Base-by-base conservation (phyloP, 2,888 invertebrate species). In the Lasioglossum marginatum region DNA sequence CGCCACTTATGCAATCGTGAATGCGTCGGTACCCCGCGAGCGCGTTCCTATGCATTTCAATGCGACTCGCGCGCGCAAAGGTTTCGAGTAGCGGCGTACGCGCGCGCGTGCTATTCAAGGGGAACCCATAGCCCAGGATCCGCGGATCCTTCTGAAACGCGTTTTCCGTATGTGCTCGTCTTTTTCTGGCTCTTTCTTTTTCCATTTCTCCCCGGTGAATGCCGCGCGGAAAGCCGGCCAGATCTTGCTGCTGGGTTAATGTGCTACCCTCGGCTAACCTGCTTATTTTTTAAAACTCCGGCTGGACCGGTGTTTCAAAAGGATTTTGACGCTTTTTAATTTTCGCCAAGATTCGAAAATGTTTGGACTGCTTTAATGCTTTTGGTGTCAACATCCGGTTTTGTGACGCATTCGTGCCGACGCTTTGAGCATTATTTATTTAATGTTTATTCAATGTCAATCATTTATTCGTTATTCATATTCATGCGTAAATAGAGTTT, bases 1-100 rank as follows among this genome's bases (percentile, higher is more conserved):
- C 89, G 91, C 92, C 92, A 93, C 93, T 93, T 92, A 93, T 93
- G 93, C 92, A 92, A 93, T 91, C 91, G 87, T 92, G 92, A 92
- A 92, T 92, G 91, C 92, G 89, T 90, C 87, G 90, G 88, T 76
- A 84, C 82, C 88, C 84, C 86, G 79, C 72, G 81, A 83, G 76
- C 77, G 63, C 82, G 77, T 92, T 91, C 90, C 92, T 91, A 90
- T 92, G 92, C 90, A 90, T 93, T 94, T 93, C 92, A 93, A 93
- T 93, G 92, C 77, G 72, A 48, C n/a, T 63, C 48, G 80, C 86
- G 87, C 87, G 85, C 90, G 87, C 87, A 60, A 60, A 60, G 60
- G 60, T 27, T 60, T 60, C 60, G 60, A 60, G 60, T 60, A 60
- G 60, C 60, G 27, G 60, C 88, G 88, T 78, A 82, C 88, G 80